These are phyloP conservation scores for Rhagonycha lutea DNA, from an alignment of 2,888 invertebrate genomes.

Conservation along the genomic window DNA sequence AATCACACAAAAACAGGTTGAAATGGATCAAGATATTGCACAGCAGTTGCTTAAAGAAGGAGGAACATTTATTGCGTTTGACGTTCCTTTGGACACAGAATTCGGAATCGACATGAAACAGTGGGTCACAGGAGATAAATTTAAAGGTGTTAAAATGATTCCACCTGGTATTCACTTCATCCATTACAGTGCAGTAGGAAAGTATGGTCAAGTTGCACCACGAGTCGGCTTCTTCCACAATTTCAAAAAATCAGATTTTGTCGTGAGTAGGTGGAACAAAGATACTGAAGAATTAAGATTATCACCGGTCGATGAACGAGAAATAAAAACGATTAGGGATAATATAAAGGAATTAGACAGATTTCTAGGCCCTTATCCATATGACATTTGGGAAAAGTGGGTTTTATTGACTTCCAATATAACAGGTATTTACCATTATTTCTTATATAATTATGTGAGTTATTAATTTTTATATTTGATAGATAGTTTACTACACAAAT, in stretches of 20 bases:
- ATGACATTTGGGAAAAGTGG: slow-evolving; percentile 87
- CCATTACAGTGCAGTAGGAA: slow-evolving; percentile 77
- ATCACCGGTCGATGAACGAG: slow-evolving; percentile 67
- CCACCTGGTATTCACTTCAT: slow-evolving; percentile 95
- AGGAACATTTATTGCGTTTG: slow-evolving; percentile 79
- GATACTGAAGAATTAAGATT: slow-evolving; percentile 73
- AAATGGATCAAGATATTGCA: slow-evolving; percentile 77
- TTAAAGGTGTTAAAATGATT: slow-evolving; percentile 97
- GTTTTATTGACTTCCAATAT: slow-evolving; percentile 73
- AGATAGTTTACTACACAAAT: slow-evolving; percentile 61
- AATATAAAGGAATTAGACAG: slow-evolving; percentile 75
- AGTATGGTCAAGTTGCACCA: slow-evolving; percentile 69
- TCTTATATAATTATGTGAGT: background rate
- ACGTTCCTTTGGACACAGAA: slow-evolving; percentile 89
- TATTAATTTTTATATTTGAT: slow-evolving; percentile 33
- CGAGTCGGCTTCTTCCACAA: slow-evolving; percentile 75
- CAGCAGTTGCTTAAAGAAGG: slow-evolving; percentile 78
- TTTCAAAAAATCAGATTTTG: slow-evolving; percentile 80
- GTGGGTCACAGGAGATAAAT: slow-evolving; percentile 90
- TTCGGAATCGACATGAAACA: slow-evolving; percentile 94
- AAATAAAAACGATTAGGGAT: slow-evolving; percentile 66
- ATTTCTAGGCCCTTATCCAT: slow-evolving; percentile 90
- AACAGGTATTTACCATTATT: slow-evolving; percentile 57
- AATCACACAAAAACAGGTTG: background rate
- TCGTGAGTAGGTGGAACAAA: slow-evolving; percentile 87